Evolutionary conservation across 2,888 invertebrate species (phyloP).

Genomic region (Chorisops tibialis): DNA sequence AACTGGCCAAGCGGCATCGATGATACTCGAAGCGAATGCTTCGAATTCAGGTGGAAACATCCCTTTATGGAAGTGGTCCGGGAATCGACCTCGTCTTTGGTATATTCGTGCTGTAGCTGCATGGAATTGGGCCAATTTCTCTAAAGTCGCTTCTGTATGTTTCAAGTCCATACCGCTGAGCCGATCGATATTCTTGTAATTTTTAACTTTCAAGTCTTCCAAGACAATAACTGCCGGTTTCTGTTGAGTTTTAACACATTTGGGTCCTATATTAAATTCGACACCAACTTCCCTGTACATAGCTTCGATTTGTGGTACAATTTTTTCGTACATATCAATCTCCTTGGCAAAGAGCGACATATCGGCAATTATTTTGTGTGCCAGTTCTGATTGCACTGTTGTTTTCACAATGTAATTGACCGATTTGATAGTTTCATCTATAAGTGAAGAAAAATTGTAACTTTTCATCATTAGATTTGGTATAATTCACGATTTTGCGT

Average conservation of each 20-base stretch:
- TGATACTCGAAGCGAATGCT: neutral
- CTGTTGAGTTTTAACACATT: neutral
- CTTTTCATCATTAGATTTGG: no score
- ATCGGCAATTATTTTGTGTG: neutral
- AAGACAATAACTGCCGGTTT: conserved; percentile 36
- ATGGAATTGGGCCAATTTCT: conserved; percentile 29
- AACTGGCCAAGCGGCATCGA: neutral
- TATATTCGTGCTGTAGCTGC: conserved; percentile 17
- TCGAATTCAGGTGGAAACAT: no score
- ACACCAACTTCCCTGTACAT: conserved; percentile 12
- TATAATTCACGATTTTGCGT: no score
- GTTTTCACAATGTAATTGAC: conserved; percentile 8
- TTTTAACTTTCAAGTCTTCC: conserved; percentile 44
- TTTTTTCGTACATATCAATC: conserved; percentile 22
- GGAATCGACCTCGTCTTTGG: conserved; percentile 27
- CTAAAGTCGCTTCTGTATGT: no score
- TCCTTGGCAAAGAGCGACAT: conserved; percentile 21
- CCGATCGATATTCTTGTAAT: conserved; percentile 43
- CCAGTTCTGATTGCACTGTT: neutral
- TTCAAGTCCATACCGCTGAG: no score
- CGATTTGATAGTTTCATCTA: neutral
- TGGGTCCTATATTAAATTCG: conserved; percentile 17
- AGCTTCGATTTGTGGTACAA: conserved; percentile 17
- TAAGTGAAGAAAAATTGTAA: no score
- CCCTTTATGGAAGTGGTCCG: conserved; percentile 14